These are phyloP conservation scores for Poecilia picta DNA, from an alignment of 2,797 vertebrate species.

Conservation along the genomic window DNA sequence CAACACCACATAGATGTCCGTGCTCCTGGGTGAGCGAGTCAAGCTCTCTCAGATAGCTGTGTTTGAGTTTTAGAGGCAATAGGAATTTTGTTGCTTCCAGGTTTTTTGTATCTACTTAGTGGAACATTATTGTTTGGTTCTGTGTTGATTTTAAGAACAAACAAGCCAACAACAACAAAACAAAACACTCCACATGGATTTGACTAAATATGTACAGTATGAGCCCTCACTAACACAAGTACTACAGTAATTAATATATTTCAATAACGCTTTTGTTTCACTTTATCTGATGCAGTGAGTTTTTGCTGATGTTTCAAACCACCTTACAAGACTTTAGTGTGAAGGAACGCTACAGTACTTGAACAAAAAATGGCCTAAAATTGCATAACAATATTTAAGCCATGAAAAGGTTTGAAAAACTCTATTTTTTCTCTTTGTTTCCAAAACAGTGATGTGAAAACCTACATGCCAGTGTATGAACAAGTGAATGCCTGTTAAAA, in stretches of 20 bases:
- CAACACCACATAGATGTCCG: slow-evolving; percentile 39
- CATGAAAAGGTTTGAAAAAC: neutral
- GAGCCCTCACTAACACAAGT: neutral
- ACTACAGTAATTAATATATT: neutral
- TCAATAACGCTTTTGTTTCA: neutral
- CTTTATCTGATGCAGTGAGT: neutral
- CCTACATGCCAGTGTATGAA: too few species aligned
- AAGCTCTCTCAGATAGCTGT: slow-evolving; percentile 31
- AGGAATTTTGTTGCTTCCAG: neutral
- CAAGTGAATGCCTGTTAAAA: too few species aligned
- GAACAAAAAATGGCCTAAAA: neutral
- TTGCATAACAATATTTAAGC: neutral
- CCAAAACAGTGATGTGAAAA: too few species aligned
- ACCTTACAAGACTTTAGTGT: neutral
- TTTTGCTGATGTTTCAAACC: neutral
- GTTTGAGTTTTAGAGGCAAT: slow-evolving; percentile 8
- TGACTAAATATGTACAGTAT: neutral
- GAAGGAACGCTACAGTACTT: neutral
- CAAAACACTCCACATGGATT: neutral
- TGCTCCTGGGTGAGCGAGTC: slow-evolving; percentile 44
- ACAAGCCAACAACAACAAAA: neutral
- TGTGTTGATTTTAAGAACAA: neutral
- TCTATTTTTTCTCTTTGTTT: neutral
- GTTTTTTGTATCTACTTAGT: neutral
- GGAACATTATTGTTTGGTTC: neutral